Base-by-base conservation (phyloP, 2,113 vertebrate species). In the Abramis brama region DNA sequence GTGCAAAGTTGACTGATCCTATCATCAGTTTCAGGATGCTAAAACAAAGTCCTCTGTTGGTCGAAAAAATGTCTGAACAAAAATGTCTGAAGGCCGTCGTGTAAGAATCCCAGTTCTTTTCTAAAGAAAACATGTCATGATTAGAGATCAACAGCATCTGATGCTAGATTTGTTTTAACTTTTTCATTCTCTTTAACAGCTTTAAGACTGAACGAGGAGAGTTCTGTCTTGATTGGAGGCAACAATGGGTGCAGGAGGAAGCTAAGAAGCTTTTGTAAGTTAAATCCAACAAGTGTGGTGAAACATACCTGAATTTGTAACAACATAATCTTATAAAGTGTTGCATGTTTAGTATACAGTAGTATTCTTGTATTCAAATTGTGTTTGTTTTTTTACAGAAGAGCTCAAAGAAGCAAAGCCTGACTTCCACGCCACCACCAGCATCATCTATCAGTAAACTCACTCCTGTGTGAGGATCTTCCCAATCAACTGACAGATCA, bases 11-110 rank as follows among this genome's bases (percentile, higher is more conserved):
- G 15, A 13, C 39, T 0, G 17, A 82, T 0, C 2, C 50, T 9
- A 71, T 88, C 50, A 78, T 55, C n/a, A 3, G 6, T 50, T 17
- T 78, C 52, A 85, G 23, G 25, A 0, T 13, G 4, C 79, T 78
- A 55, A 0, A 12, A 10, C 25, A 62, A 45, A 62, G 17, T 5
- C 50, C 10, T 33, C 83, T 71, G n/a, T n/a, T n/a, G n/a, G n/a
- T n/a, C n/a, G n/a, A n/a, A n/a, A n/a, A n/a, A n/a, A n/a, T n/a
- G n/a, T n/a, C n/a, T n/a, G n/a, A n/a, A n/a, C n/a, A n/a, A n/a
- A n/a, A n/a, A 6, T 85, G 83, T 43, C 0, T 85, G 74, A 82
- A 8, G 27, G 83, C 87, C 19, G 11, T 88, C 39, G 19, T 88
- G 87, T 88, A 82, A 88, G 73, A 47, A 59, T 21, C 33, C 30